These are phyloP conservation scores for Pseudococcus jackbeardsleyi DNA, from an alignment of 2,888 invertebrate species.

Conservation along the genomic window DNA sequence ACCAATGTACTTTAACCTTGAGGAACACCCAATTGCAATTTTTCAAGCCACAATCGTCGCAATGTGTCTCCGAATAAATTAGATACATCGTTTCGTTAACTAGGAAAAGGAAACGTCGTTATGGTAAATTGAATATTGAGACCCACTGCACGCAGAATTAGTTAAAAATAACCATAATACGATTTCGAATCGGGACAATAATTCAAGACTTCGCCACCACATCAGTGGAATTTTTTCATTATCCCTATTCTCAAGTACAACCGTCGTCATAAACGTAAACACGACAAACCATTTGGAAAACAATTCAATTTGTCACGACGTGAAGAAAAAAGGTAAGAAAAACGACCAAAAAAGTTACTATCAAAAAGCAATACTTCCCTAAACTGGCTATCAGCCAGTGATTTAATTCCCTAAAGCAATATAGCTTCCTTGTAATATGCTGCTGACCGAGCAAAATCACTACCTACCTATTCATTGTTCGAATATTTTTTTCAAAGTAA, in stretches of 20 bases:
- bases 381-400: constrained; percentile 40
- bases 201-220: neutral
- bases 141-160: neutral
- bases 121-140: constrained; percentile 21
- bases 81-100: neutral
- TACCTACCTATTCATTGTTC: constrained; percentile 22
- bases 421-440: constrained; percentile 26
- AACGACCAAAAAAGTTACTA: constrained; percentile 27
- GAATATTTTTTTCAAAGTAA: constrained; percentile 17
- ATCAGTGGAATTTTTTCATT: constrained; percentile 16
- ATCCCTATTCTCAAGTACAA: neutral
- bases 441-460: constrained; percentile 52
- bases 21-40: neutral
- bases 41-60: neutral
- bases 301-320: constrained; percentile 13
- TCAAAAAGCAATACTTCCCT: constrained; percentile 51
- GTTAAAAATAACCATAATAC: constrained; percentile 13
- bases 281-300: constrained; percentile 27
- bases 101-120: neutral
- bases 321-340: constrained; percentile 19
- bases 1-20: neutral
- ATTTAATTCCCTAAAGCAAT: constrained; percentile 52
- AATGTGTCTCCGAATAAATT: neutral
- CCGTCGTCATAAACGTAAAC: constrained; percentile 25
- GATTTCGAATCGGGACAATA: neutral